phyloP scores from a whole-genome alignment of 1,140 invertebrate species.

The Calliphora vicina region DNA sequence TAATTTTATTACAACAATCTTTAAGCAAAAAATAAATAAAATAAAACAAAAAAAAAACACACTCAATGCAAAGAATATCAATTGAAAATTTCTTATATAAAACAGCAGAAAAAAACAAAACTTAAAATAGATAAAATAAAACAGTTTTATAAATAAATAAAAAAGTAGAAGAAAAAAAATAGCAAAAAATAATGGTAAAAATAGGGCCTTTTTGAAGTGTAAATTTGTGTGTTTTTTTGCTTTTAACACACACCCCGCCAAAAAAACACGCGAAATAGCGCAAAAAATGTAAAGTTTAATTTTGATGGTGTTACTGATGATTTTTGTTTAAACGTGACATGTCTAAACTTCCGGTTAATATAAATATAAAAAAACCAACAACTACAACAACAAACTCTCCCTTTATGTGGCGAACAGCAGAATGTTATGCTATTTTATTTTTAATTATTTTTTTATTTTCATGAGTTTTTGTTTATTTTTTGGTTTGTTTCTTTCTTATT shows the following conservation, averaged over 20 bases:
- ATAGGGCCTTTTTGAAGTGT: constrained; percentile 4
- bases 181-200: no score
- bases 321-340: constrained; percentile 17
- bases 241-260: no score
- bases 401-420: not conserved
- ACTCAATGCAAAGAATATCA: not conserved
- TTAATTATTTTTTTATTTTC: not conserved
- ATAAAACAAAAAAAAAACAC: no score
- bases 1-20: no score
- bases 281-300: not conserved
- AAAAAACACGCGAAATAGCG: no score
- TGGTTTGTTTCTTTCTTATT: not conserved
- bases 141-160: not conserved
- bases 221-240: no score
- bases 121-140: no score
- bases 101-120: no score
- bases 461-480: not conserved
- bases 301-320: not conserved
- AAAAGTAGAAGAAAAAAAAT: no score
- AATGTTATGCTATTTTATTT: not conserved
- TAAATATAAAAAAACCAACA: not conserved
- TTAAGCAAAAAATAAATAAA: not conserved
- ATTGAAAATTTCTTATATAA: not conserved
- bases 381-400: not conserved
- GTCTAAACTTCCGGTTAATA: constrained; percentile 28